Evolutionary conservation across 1,140 invertebrate species (phyloP), one percentile per base, ranked within the genome.

Genomic region (Drosophila auraria): DNA sequence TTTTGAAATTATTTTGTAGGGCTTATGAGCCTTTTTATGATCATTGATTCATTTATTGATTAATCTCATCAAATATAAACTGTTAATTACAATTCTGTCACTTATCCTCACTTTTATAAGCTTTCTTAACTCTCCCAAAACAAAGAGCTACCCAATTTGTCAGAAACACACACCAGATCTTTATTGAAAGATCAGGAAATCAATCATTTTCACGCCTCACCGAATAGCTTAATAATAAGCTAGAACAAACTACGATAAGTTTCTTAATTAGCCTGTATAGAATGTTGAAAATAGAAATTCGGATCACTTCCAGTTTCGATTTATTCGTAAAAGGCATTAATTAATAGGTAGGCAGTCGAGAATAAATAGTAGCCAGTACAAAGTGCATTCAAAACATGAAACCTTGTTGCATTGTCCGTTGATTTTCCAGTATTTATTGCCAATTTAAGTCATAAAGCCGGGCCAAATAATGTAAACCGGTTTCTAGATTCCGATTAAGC

Each of bases 381-480:
- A 78, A 61, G 75, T 78, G 64, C 74, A 73, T 20, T 33, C 38
- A 20, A 59, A 59, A 30, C 68, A 59, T 17, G 36, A 74, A 61
- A 73, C 38, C 36, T 61, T 45, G 56, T 73, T 74, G 71, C 71
- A 73, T 54, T 78, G 58, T 64, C 50, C 64, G 75, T 69, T 20
- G 23, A 69, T 78, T 78, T 76, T 77, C 62, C 56, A 78, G 54
- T 76, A 59, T 74, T 74, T 74, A 72, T 40, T 74, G n/a, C 68
- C 71, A 57, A 71, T 71, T 71, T 57, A 71, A 71, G 68, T 73
- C 54, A 73, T 73, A 73, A 57, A 60, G 27, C 30, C 71, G 17
- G 69, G 74, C 75, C 74, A 78, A 78, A 78, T 78, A 78, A 78
- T 78, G 66, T 42, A 78, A 78, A 78, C 75, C 75, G 75, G 75